Evolutionary conservation across 2,113 vertebrate species (phyloP).

Genomic region (Hippocampus mohnikei): DNA sequence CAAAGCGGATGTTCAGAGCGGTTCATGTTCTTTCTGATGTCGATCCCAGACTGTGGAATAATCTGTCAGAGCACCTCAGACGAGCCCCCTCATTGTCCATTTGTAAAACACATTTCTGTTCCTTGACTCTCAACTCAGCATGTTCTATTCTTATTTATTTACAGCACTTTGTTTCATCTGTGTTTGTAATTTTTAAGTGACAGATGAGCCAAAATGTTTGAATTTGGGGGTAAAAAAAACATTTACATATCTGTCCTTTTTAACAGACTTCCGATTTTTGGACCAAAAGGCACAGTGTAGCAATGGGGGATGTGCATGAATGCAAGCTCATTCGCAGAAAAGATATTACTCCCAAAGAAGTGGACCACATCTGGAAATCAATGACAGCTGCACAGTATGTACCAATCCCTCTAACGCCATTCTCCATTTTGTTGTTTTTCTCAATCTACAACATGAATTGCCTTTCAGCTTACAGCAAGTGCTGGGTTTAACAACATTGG

Average conservation of each 20-base stretch:
- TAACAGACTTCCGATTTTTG: constrained; percentile 58
- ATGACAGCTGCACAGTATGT: constrained; percentile 60
- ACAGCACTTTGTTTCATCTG: no score
- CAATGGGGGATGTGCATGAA: constrained; percentile 63
- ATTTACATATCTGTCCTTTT: neutral
- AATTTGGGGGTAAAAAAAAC: no score
- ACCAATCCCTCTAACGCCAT: neutral
- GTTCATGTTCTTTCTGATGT: no score
- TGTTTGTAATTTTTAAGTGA: no score
- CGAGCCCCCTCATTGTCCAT: no score
- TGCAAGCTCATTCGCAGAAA: constrained; percentile 66
- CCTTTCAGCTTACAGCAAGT: constrained; percentile 55
- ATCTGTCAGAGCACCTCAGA: no score
- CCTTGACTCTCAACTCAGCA: no score
- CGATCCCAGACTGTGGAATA: no score
- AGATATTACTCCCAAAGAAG: constrained; percentile 56
- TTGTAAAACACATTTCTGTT: no score
- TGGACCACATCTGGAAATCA: constrained; percentile 65
- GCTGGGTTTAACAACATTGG: constrained; percentile 54
- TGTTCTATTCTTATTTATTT: no score
- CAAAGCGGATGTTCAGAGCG: no score
- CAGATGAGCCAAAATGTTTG: neutral
- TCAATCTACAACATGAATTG: neutral
- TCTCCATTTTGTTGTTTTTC: neutral
- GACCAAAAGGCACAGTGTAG: constrained; percentile 66